Evolutionary conservation across 2,797 vertebrate species (phyloP), one percentile per base, ranked within the genome.

Genomic region (Enteromius treurensis): DNA sequence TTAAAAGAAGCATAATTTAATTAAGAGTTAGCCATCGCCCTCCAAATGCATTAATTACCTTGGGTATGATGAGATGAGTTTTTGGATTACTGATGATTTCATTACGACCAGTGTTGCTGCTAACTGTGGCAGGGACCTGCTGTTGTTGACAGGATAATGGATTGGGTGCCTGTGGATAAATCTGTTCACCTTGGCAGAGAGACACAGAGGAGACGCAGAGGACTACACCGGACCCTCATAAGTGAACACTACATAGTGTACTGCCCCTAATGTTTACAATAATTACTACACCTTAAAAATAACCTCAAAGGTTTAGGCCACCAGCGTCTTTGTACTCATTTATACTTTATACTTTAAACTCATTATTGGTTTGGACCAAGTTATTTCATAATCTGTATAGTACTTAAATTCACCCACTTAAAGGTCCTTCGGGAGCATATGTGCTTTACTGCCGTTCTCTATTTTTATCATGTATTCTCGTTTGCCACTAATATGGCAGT

Each of bases 31-130:
- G 94, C 93, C 92, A 95, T 95, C 94, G 94, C 93, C 92, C 96
- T 95, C 94, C 92, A 96, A 97, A 97, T 94, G 96, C 97, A 97
- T 98, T 98, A 98, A 99, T 99, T 99, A 99, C 97, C 95, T 97
- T 96, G 95, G 96, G 94, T 96, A 94, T 94, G 95, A 96, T 95
- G 96, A 98, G 98, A 98, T 99, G 97, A 97, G 94, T 86, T 92
- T 88, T 91, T 91, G 91, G 95, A 97, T 98, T 98, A 96, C 94
- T 95, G 96, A 96, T 94, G 95, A 93, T 97, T 97, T 97, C 96
- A 97, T 99, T 98, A 97, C 95, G 94, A 91, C 87, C 83, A 92
- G 93, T 94, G 96, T 96, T 95, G 93, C 94, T 92, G 92, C 92
- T 94, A 95, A 96, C 94, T 92, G 92, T 95, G 95, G 92, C 85